Base-by-base conservation (phyloP, 2,113 vertebrate genomes). In the Pluvialis apricaria region DNA sequence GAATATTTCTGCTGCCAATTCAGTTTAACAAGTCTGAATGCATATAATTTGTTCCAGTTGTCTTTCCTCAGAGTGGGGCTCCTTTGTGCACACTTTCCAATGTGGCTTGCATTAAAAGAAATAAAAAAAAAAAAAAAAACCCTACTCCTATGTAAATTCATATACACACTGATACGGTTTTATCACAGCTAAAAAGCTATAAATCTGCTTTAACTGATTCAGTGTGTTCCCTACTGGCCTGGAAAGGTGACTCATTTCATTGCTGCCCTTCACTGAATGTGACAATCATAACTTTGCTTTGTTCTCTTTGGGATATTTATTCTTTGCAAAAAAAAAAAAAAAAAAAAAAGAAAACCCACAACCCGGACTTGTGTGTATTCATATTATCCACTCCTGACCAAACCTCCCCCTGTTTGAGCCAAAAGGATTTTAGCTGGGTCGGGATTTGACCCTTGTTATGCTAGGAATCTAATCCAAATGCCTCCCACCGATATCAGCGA, bases 31-130 rank as follows among this genome's bases (percentile, higher is more conserved):
- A 98, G 97, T 97, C 97, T 97, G 97, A 97, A 97, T 77, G 96
- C 91, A 93, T 86, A 90, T 98, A 98, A 98, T 98, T 98, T 92
- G 93, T 98, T 98, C 98, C 98, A 98, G 98, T 98, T 95, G 97
- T 96, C 96, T 95, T 88, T 96, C 82, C 15, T 90, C 45, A 25
- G 83, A 96, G 95, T 94, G 96, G 88, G 96, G 94, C 86, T 94
- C 92, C 92, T 93, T 97, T 45, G 71, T 88, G 94, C 92, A 94
- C 95, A 92, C 90, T 86, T 31, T 68, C 58, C 96, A 98, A 98
- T 98, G 91, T 98, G 98, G 97, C 96, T 98, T 94, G 96, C 94
- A 97, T 98, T 97, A 98, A 87, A 28, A 45, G 90, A 86, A 92
- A 91, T 55, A 26, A 55, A 94, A 94, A 49, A 55, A 26, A 55